Evolutionary conservation across 2,888 invertebrate species (phyloP).

Genomic region (Mythimna impura): DNA sequence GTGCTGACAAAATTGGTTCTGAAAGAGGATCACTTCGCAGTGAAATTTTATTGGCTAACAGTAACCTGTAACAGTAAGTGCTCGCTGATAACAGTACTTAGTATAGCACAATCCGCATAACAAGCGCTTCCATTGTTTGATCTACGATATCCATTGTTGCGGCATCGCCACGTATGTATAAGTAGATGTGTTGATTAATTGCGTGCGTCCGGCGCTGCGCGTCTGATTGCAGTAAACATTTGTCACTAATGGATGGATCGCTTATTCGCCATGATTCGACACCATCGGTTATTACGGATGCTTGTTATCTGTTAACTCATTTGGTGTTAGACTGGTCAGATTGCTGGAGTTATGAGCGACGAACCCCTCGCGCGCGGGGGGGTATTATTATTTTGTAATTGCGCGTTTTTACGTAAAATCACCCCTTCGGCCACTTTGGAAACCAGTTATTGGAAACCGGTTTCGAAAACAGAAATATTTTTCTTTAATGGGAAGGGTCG

Average conservation of each 20-base stretch:
- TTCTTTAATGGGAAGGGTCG: too few species aligned
- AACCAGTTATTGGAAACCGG: too few species aligned
- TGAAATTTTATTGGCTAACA: not conserved
- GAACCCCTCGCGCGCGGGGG: too few species aligned
- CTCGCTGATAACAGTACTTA: not conserved
- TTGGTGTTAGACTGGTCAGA: constrained; percentile 46
- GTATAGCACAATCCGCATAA: constrained; percentile 21
- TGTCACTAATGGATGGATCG: constrained; percentile 81
- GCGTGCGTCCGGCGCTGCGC: constrained; percentile 67
- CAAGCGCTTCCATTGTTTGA: constrained; percentile 57
- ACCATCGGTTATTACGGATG: constrained; percentile 63
- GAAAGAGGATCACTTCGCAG: too few species aligned
- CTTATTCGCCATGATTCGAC: constrained; percentile 72
- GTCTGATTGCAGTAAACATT: constrained; percentile 84
- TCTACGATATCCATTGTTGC: constrained; percentile 53
- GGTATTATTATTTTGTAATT: too few species aligned
- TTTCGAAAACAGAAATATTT: too few species aligned
- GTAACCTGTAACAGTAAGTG: not conserved
- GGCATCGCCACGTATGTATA: constrained; percentile 45
- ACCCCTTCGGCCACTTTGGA: too few species aligned
- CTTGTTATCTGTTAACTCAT: constrained; percentile 62
- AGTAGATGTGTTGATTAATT: constrained; percentile 76
- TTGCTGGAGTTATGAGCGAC: constrained; percentile 15
- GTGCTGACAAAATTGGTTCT: too few species aligned
- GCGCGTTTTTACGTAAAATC: too few species aligned